A percentile compares a stretch with the other conserved stretches of the same genome.
These are phyloP conservation scores for Drosophila suzukii DNA, from an alignment of 1,140 invertebrate genomes.

Conservation along the genomic window DNA sequence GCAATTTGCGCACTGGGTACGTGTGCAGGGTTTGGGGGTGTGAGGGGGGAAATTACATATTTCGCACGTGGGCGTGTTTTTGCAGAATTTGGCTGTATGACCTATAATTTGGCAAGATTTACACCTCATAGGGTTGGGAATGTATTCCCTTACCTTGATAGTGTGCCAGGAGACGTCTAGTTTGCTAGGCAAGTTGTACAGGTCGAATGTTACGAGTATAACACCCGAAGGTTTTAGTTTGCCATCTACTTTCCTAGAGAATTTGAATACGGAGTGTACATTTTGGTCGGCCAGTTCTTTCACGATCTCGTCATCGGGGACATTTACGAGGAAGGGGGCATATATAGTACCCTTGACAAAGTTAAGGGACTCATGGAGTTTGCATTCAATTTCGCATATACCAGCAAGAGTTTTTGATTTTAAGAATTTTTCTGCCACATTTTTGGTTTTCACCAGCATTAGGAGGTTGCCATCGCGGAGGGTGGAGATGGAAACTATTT, in stretches of 20 bases:
- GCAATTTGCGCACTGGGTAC: neutral
- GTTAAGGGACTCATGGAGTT: neutral
- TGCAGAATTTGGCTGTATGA: slow-evolving; percentile 8
- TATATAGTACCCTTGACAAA: slow-evolving; percentile 1
- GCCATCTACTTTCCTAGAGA: slow-evolving; percentile 6
- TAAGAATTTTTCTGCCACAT: neutral
- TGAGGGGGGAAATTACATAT: neutral
- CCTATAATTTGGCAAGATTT: slow-evolving; percentile 12
- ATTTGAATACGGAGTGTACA: slow-evolving; percentile 11
- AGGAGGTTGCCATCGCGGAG: neutral
- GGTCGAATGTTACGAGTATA: slow-evolving; percentile 5
- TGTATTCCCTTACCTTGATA: neutral
- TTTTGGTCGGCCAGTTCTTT: slow-evolving; percentile 1
- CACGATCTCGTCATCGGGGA: neutral
- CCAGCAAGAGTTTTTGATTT: neutral
- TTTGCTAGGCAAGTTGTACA: slow-evolving; percentile 1
- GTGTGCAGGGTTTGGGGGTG: no score
- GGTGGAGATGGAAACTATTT: neutral
- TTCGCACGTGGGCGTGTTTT: neutral
- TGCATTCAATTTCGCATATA: neutral
- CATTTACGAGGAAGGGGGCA: neutral
- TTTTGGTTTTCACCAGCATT: neutral
- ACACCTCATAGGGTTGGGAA: slow-evolving; percentile 8
- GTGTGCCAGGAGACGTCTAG: neutral
- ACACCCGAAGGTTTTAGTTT: neutral